Percentiles rank a stretch among this genome's conserved stretches.
Conservation (phyloP, 2,113 vertebrate species). For the Rhynchomys soricoides region DNA sequence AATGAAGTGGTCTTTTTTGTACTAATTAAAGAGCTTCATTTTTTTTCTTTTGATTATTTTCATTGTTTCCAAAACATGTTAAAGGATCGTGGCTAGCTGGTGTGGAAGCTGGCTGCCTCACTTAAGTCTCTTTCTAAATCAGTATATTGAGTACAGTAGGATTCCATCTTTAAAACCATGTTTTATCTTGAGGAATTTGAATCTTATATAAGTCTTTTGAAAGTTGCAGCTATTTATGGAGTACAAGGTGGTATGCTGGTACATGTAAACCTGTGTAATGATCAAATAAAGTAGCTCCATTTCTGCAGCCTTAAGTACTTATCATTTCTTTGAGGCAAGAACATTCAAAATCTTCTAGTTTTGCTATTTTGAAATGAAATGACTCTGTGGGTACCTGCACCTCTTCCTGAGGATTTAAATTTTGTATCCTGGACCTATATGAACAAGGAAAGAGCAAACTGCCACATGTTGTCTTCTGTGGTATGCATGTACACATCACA, state of each 20-base stretch:
- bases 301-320: neutral
- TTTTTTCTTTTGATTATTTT: neutral
- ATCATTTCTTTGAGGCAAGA: neutral
- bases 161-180: neutral
- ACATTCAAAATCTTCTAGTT: neutral
- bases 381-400: too few species aligned
- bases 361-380: too few species aligned
- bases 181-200: slow-evolving; percentile 7
- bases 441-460: too few species aligned
- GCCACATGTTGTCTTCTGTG: too few species aligned
- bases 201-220: neutral
- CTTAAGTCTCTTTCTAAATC: neutral
- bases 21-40: neutral
- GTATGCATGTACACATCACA: too few species aligned
- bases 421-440: too few species aligned
- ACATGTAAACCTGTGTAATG: neutral
- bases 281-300: neutral
- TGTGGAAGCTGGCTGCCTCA: too few species aligned
- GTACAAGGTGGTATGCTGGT: neutral
- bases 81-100: neutral
- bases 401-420: too few species aligned
- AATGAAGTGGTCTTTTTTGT: neutral
- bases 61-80: neutral
- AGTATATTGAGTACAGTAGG: neutral
- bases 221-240: neutral